phyloP scores from a whole-genome alignment of 2,888 invertebrate genomes.

The Sesamia inferens region DNA sequence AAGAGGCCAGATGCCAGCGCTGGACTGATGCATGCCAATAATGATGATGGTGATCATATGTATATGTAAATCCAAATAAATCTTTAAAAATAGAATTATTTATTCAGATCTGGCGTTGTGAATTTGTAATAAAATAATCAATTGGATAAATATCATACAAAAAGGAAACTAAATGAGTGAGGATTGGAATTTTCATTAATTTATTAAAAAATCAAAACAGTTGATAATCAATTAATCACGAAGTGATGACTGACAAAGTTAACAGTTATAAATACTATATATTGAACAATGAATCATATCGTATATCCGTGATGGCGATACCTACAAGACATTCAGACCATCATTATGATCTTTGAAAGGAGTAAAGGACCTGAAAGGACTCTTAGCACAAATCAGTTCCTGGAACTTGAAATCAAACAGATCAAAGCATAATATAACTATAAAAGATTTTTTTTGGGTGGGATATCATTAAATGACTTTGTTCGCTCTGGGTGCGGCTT shows the following conservation, averaged over 20 bases:
- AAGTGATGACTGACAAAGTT: constrained; percentile 1
- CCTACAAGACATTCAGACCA: constrained; percentile 16
- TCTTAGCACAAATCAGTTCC: constrained; percentile 8
- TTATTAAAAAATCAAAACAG: constrained; percentile 1
- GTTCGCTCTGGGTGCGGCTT: no score
- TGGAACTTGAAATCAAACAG: constrained; percentile 2
- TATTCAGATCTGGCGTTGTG: not conserved
- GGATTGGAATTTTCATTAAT: not conserved
- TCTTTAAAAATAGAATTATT: no score
- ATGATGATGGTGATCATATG: no score
- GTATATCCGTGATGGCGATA: constrained; percentile 1
- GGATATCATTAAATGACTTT: no score
- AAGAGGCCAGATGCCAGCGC: no score
- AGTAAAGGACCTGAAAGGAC: not conserved
- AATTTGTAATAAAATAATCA: not conserved
- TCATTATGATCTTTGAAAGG: constrained; percentile 22
- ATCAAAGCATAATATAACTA: no score
- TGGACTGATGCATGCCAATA: no score
- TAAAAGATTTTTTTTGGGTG: no score
- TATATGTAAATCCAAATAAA: not conserved
- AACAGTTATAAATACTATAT: not conserved
- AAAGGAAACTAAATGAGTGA: not conserved
- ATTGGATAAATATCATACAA: not conserved
- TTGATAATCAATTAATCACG: not conserved
- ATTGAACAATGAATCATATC: constrained; percentile 36